Evolutionary conservation across 2,113 vertebrate genomes (phyloP), one percentile per base, ranked within the genome.

Genomic region (Lipophrys pholis): DNA sequence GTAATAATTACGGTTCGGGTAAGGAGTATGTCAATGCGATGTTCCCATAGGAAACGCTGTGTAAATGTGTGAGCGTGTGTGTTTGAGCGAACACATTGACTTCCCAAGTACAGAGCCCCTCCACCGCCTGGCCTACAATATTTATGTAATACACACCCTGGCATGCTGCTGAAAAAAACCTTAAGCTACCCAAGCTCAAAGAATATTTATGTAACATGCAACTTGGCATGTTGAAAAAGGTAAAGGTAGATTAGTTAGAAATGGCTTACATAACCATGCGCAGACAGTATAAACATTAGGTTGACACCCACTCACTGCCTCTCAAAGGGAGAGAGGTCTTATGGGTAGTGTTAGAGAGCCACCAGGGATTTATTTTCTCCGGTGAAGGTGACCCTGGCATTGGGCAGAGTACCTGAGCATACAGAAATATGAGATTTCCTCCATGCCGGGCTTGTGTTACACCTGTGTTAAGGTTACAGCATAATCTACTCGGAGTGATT

Each of bases 211-310:
- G 78, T 89, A 89, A 90, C 61, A 45, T 70, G 69, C 72, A 82
- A 82, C 77, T 81, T 81, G 82, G 76, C 90, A 74, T 83, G 80
- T 53, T 78, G 75, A 54, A 66, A 66, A 81, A 87, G 77, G 87
- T 89, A 83, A 89, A 89, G 79, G 86, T 90, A 88, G 89, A 81
- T 87, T 83, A 74, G 84, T 88, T 86, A 70, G 68, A 84, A 87
- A 88, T 75, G 73, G 71, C 79, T 93, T 92, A 91, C 73, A 77
- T 89, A 92, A 92, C 84, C 76, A 40, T 76, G 77, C 87, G 79
- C 84, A 91, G 90, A 91, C 88, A 89, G 88, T 88, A 87, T 88
- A 92, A 93, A 93, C 91, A 89, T 90, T 83, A 87, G 88, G 87
- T 77, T 81, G 75, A 86, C 87, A 86, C 89, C 90, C 84, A 92